phyloP scores from a whole-genome alignment of 2,888 invertebrate genomes.

The Platynereis dumerilii region DNA sequence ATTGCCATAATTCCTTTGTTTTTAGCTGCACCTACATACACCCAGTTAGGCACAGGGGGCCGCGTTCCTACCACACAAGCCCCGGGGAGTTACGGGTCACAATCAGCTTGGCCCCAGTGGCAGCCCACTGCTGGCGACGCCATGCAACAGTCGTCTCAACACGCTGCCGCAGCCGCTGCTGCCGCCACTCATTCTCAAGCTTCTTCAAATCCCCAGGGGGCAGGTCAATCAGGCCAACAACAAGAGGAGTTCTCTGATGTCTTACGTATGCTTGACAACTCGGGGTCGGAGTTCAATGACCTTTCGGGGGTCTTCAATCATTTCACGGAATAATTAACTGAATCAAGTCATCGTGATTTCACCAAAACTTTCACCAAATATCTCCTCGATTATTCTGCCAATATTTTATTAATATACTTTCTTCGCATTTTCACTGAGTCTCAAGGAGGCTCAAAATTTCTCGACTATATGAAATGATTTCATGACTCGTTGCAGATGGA shows the following conservation, averaged over 20 bases:
- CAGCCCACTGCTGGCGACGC: slow-evolving; percentile 34
- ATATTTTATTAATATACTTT: too few species aligned
- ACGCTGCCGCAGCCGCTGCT: slow-evolving; percentile 29
- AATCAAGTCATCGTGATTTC: too few species aligned
- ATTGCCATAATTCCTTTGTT: slow-evolving; percentile 1
- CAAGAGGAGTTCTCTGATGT: slow-evolving; percentile 57
- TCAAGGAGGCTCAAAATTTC: too few species aligned
- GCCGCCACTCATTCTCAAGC: slow-evolving; percentile 28
- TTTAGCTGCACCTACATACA: slow-evolving; percentile 81
- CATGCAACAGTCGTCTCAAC: slow-evolving; percentile 26
- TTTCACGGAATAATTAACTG: slow-evolving; percentile 47
- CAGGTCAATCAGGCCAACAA: slow-evolving; percentile 32
- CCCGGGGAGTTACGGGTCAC: slow-evolving; percentile 16
- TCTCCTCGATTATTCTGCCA: too few species aligned
- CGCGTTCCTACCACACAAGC: slow-evolving; percentile 32
- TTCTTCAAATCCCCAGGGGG: slow-evolving; percentile 20
- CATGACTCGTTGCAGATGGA: too few species aligned
- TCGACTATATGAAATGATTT: too few species aligned
- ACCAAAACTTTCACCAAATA: too few species aligned
- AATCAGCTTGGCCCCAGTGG: slow-evolving; percentile 44
- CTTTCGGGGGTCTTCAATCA: slow-evolving; percentile 58
- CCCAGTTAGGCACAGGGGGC: slow-evolving; percentile 68
- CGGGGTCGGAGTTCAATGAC: slow-evolving; percentile 54
- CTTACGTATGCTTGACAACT: slow-evolving; percentile 57
- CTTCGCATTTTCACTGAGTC: too few species aligned